phyloP scores from a whole-genome alignment of 1,140 invertebrate genomes.

The Saxidomus purpurata region DNA sequence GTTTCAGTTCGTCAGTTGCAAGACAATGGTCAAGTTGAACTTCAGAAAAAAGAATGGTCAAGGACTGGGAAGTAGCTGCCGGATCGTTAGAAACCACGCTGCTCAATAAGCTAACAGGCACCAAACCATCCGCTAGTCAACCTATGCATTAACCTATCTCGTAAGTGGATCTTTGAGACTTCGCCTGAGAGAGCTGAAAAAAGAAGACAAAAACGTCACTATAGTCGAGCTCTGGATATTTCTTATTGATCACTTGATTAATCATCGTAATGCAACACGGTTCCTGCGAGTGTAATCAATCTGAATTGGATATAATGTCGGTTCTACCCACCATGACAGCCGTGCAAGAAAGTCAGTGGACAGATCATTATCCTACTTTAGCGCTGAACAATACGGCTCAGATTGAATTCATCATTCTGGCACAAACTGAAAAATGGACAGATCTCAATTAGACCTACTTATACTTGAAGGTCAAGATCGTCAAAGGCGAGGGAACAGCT shows the following conservation, averaged over 20 bases:
- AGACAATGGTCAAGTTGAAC: neutral
- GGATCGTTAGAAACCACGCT: too few species aligned
- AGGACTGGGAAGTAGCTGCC: too few species aligned
- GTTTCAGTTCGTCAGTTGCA: too few species aligned
- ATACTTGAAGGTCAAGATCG: neutral
- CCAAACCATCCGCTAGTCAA: too few species aligned
- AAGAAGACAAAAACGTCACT: too few species aligned
- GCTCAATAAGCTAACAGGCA: too few species aligned
- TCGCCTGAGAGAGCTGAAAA: too few species aligned
- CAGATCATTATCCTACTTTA: neutral
- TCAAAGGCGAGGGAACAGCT: neutral
- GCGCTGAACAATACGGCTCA: neutral
- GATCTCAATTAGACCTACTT: neutral
- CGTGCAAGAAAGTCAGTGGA: neutral
- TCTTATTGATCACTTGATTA: too few species aligned
- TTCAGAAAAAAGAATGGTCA: conserved; percentile 26
- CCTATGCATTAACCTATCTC: too few species aligned
- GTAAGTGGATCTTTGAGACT: too few species aligned
- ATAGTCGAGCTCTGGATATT: too few species aligned
- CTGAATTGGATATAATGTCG: neutral
- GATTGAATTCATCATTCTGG: neutral
- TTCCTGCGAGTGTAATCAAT: neutral
- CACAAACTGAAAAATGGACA: conserved; percentile 2
- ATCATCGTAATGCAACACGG: neutral
- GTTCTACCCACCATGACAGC: conserved; percentile 22